Conservation (phyloP, 2,113 vertebrate genomes). For the Bagarius yarrelli region DNA sequence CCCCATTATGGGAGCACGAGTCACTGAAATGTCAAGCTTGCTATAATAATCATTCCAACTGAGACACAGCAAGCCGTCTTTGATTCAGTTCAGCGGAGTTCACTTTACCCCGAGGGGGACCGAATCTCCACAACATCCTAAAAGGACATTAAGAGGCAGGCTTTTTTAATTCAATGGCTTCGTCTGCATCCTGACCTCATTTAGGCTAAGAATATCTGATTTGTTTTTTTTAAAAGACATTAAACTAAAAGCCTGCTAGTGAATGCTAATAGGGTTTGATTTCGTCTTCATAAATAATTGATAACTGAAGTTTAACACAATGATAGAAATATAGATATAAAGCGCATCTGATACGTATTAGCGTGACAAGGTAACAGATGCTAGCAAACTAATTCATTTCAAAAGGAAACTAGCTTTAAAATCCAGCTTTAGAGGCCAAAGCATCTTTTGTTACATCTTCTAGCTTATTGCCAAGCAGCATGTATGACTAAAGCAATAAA, state of each 20-base stretch:
- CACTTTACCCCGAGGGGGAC: background rate
- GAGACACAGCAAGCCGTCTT: constrained; percentile 14
- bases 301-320: background rate
- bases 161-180: constrained; percentile 1
- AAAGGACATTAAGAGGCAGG: constrained; percentile 1
- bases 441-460: constrained; percentile 1
- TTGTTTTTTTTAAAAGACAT: background rate
- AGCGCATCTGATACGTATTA: background rate
- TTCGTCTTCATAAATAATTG: background rate
- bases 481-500: constrained; percentile 7
- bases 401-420: constrained; percentile 10
- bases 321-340: too few species aligned
- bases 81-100: background rate
- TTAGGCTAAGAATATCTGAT: constrained; percentile 32
- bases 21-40: constrained; percentile 20
- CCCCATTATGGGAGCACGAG: background rate
- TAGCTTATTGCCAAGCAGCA: background rate
- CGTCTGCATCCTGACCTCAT: constrained; percentile 36
- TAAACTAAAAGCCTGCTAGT: background rate
- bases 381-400: background rate
- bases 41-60: constrained; percentile 8
- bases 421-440: background rate
- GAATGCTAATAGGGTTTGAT: background rate
- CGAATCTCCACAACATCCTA: constrained; percentile 15
- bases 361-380: background rate